Evolutionary conservation across 2,797 vertebrate species (phyloP).

Genomic region (Lerista edwardsae): DNA sequence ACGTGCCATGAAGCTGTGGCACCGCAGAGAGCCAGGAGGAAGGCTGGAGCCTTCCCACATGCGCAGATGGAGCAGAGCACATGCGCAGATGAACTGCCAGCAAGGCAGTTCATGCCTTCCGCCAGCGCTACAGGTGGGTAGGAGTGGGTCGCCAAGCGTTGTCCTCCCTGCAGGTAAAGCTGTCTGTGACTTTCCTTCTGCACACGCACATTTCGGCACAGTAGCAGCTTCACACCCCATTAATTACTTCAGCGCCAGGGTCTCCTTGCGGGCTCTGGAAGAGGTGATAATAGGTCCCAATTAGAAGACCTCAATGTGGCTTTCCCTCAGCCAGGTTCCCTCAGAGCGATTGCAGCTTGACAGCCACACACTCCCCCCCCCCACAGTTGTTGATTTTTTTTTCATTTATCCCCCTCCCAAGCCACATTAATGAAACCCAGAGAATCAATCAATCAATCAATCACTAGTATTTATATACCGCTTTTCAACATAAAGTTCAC

Average conservation of each 20-base stretch:
- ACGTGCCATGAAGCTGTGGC: no score
- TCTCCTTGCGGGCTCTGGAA: constrained; percentile 71
- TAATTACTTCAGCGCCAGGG: constrained; percentile 80
- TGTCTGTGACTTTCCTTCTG: constrained; percentile 50
- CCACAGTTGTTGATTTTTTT: constrained; percentile 13
- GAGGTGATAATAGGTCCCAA: constrained; percentile 79
- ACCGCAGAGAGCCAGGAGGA: no score
- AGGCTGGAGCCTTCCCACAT: no score
- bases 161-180: not conserved
- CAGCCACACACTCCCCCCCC: constrained; percentile 15
- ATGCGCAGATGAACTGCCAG: no score
- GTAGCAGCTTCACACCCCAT: constrained; percentile 78
- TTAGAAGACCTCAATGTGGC: constrained; percentile 78
- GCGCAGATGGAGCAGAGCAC: no score
- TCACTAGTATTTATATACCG: no score
- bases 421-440: constrained; percentile 45
- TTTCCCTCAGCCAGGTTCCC: constrained; percentile 58
- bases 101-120: no score
- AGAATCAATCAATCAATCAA: no score
- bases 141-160: no score
- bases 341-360: constrained; percentile 42
- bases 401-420: constrained; percentile 25
- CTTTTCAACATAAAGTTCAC: constrained; percentile 48
- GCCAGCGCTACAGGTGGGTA: no score
- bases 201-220: constrained; percentile 76